These are phyloP conservation scores for Chrysochloris asiatica DNA, from an alignment of 2,113 vertebrate genomes.

Conservation along the genomic window DNA sequence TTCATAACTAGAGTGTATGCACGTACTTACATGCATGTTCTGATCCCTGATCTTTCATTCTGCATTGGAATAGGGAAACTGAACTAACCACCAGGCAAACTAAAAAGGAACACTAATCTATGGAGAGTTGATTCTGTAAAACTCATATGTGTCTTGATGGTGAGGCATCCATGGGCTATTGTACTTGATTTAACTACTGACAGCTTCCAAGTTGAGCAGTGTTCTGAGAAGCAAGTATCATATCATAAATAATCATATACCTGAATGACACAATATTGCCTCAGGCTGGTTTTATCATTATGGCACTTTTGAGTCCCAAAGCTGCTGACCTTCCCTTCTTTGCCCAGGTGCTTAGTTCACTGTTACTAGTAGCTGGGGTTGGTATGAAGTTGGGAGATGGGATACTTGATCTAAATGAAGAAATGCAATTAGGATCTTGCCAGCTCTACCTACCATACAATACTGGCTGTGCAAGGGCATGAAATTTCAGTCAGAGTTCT, in stretches of 20 bases:
- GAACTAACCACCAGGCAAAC: neutral
- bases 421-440: neutral
- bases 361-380: neutral
- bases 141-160: neutral
- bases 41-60: constrained; percentile 15
- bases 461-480: neutral
- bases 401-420: neutral
- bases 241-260: no score
- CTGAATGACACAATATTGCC: neutral
- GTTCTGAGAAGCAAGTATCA: neutral
- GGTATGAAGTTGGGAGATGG: neutral
- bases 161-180: neutral
- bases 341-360: neutral
- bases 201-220: neutral
- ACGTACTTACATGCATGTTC: neutral
- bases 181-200: neutral
- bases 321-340: neutral
- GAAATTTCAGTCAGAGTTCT: neutral
- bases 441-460: neutral
- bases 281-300: neutral
- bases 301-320: neutral
- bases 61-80: neutral
- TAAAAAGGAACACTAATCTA: neutral
- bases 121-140: neutral
- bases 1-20: constrained; percentile 23